phyloP scores from a whole-genome alignment of 2,888 invertebrate species.

The Parnassius glacialis region DNA sequence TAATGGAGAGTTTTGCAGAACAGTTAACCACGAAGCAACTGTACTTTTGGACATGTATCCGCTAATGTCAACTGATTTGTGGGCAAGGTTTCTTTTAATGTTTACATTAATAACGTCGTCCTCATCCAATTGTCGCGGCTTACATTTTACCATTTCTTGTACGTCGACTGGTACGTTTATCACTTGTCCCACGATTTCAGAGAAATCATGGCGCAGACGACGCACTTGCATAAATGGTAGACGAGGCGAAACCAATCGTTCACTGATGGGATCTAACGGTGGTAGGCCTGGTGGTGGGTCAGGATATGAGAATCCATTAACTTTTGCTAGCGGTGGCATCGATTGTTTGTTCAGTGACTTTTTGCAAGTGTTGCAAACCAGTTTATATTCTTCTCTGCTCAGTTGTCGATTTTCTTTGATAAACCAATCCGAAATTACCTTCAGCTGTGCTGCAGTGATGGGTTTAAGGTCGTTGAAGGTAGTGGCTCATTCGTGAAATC shows the following conservation, averaged over 20 bases:
- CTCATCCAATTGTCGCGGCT: too few species aligned
- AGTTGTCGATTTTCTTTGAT: constrained; percentile 29
- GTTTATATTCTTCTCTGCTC: constrained; percentile 23
- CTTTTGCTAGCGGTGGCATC: constrained; percentile 37
- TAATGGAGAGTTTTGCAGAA: constrained; percentile 37
- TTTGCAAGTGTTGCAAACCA: constrained; percentile 40
- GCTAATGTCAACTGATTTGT: too few species aligned
- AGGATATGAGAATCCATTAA: constrained; percentile 50
- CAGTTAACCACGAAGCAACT: constrained; percentile 35
- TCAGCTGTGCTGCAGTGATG: constrained; percentile 41
- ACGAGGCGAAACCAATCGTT: constrained; percentile 46
- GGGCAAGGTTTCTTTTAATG: too few species aligned
- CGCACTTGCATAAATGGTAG: constrained; percentile 51
- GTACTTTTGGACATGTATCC: too few species aligned
- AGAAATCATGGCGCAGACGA: constrained; percentile 42
- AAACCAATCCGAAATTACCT: constrained; percentile 42
- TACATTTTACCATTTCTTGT: too few species aligned
- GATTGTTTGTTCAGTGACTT: constrained; percentile 36
- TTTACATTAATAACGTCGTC: too few species aligned
- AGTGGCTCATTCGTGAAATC: too few species aligned
- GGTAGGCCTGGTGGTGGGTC: constrained; percentile 41
- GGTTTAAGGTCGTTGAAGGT: too few species aligned
- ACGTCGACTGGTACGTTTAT: constrained; percentile 23
- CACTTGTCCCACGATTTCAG: constrained; percentile 41
- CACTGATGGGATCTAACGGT: constrained; percentile 43